Conservation (phyloP, 2,113 vertebrate species). For the Naja naja region DNA sequence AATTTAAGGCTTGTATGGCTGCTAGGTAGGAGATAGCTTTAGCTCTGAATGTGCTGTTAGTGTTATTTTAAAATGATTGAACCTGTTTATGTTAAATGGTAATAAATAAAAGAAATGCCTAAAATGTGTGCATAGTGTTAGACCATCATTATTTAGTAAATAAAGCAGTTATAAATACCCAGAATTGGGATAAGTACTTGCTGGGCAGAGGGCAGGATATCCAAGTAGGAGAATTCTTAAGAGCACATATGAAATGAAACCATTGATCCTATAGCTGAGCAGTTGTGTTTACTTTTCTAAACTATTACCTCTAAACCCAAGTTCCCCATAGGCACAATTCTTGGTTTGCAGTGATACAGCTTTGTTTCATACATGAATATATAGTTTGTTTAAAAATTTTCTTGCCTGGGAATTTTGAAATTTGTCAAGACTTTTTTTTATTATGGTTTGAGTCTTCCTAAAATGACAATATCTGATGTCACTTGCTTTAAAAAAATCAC, state of each 20-base stretch:
- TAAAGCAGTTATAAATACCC: background rate
- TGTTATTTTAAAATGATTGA: background rate
- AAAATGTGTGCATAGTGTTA: background rate
- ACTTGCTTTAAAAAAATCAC: too few species aligned
- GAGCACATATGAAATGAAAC: background rate
- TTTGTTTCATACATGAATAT: background rate
- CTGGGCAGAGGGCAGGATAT: background rate
- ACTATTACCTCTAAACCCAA: background rate
- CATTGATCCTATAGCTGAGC: background rate
- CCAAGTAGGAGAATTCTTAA: background rate
- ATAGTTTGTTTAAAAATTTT: background rate
- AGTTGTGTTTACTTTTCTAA: background rate
- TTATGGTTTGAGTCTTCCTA: background rate
- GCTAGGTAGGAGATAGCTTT: background rate
- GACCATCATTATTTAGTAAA: background rate
- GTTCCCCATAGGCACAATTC: background rate
- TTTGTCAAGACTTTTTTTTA: background rate
- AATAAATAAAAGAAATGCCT: background rate
- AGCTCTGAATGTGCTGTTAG: background rate
- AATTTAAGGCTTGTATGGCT: background rate
- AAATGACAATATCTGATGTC: too few species aligned
- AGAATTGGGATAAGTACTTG: background rate
- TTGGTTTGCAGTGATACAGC: background rate
- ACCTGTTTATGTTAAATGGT: background rate
- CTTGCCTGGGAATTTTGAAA: background rate